Percentiles rank a stretch among this genome's conserved stretches.
These are phyloP conservation scores for Chelonoidis abingdonii DNA, from an alignment of 2,113 vertebrate genomes.

Conservation along the genomic window DNA sequence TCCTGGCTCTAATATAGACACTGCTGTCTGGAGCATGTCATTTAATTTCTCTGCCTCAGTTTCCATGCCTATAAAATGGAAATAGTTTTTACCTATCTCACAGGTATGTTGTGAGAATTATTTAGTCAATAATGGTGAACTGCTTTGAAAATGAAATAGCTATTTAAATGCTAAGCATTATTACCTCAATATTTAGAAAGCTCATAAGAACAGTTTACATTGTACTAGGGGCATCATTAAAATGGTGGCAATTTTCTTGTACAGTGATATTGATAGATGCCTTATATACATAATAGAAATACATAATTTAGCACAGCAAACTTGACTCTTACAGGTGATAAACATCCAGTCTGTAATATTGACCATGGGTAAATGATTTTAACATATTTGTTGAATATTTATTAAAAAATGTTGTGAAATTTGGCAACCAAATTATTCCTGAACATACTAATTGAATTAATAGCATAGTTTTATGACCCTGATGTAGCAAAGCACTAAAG, in stretches of 20 bases:
- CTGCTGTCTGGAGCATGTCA: background rate
- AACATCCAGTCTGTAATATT: background rate
- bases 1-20: fast-evolving
- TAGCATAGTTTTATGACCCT: background rate
- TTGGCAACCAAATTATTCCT: background rate
- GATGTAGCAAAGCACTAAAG: background rate
- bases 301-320: background rate
- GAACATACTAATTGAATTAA: background rate
- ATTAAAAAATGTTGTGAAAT: background rate
- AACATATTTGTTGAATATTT: background rate
- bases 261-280: background rate
- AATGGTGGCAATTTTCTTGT: background rate
- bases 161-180: background rate
- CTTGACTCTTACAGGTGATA: background rate
- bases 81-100: background rate
- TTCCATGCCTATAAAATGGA: background rate
- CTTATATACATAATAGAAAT: background rate
- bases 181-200: background rate
- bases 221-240: background rate
- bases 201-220: background rate
- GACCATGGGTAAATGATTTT: background rate
- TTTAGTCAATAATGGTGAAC: background rate
- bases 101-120: background rate
- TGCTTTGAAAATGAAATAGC: background rate
- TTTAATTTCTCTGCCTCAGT: background rate